These are phyloP conservation scores for Lytechinus variegatus DNA, from an alignment of 35 echinoderm and acorn worm species.

Conservation along the genomic window DNA sequence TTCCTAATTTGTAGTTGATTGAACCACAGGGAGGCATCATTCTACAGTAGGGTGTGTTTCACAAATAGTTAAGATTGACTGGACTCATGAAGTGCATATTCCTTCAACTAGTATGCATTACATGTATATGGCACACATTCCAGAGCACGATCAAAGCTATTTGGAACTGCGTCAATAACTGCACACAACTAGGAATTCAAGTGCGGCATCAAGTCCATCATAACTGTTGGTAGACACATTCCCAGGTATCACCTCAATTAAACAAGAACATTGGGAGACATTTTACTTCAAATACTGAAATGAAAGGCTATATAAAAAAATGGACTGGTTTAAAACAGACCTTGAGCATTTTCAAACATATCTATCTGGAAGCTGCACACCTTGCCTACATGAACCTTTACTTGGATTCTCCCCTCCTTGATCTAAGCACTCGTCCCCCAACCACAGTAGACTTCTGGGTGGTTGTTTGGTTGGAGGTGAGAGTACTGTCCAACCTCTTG, in stretches of 20 bases:
- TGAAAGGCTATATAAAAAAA: conserved; percentile 1
- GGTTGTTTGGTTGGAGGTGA: not conserved
- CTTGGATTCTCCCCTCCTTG: conserved; percentile 32
- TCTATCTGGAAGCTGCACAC: not conserved
- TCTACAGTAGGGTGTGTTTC: not conserved
- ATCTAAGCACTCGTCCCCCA: conserved; percentile 19
- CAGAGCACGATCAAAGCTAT: too few relatives aligned
- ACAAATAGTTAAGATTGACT: not conserved
- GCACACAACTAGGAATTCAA: too few relatives aligned
- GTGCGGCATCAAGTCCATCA: too few relatives aligned
- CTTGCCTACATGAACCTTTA: not conserved
- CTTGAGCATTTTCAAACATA: not conserved
- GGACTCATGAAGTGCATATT: not conserved
- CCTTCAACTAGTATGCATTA: too few relatives aligned
- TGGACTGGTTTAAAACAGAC: not conserved
- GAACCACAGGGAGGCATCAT: not conserved
- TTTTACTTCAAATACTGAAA: not conserved
- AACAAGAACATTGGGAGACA: not conserved
- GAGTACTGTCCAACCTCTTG: conserved; percentile 40
- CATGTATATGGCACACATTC: too few relatives aligned
- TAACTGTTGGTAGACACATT: too few relatives aligned
- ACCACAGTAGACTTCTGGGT: conserved; percentile 38
- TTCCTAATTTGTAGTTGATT: too few relatives aligned
- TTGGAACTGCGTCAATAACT: too few relatives aligned
- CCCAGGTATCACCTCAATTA: not conserved